Evolutionary conservation across 2,113 vertebrate genomes (phyloP).

Genomic region (Nematolebias whitei): DNA sequence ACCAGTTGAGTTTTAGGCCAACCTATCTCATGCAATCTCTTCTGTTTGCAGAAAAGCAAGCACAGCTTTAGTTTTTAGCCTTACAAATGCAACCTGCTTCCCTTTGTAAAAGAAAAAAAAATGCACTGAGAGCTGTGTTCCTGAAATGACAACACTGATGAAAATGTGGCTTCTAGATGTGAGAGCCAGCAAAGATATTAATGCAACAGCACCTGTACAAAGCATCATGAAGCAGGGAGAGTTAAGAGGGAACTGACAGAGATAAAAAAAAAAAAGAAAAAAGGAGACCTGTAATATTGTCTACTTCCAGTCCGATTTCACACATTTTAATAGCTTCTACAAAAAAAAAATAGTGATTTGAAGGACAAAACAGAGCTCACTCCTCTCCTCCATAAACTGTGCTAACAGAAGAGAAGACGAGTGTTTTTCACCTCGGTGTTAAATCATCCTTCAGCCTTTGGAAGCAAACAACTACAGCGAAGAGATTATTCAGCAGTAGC

Average conservation of each 20-base stretch:
- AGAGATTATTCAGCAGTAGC: too few relatives aligned
- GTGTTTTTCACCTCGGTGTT: conserved; percentile 10
- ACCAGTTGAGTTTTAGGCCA: background rate
- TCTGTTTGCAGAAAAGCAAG: background rate
- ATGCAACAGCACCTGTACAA: conserved; percentile 3
- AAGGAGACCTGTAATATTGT: background rate
- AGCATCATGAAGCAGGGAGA: background rate
- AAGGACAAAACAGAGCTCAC: background rate
- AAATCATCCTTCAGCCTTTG: background rate
- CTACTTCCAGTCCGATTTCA: background rate
- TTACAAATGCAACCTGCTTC: too few relatives aligned
- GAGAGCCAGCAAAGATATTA: conserved; percentile 19
- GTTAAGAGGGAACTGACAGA: background rate
- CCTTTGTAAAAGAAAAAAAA: too few relatives aligned
- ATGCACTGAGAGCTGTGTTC: conserved; percentile 12
- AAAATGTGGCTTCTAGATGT: conserved; percentile 17
- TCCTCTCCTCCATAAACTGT: background rate
- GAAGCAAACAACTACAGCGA: too few relatives aligned
- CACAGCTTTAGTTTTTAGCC: background rate
- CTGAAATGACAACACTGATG: conserved; percentile 6
- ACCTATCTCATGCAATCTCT: background rate
- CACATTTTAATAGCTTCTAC: conserved; percentile 1
- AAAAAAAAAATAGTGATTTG: background rate
- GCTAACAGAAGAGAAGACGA: conserved; percentile 11
- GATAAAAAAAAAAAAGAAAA: too few relatives aligned